These are phyloP conservation scores for Pangasianodon gigas DNA, from an alignment of 2,113 vertebrate species.

Conservation along the genomic window DNA sequence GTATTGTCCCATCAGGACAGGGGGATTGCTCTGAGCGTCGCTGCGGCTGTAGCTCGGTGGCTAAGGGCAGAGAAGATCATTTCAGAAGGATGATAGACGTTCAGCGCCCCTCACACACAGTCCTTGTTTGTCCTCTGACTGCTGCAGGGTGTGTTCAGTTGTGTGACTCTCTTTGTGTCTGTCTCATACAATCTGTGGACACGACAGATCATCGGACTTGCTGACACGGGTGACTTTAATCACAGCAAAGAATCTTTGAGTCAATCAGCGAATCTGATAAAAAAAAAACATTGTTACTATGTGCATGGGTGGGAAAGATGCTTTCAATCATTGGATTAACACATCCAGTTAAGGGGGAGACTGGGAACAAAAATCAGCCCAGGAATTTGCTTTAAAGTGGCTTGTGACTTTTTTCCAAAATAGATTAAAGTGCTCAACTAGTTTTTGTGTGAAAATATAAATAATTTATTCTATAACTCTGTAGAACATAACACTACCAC, in stretches of 20 bases:
- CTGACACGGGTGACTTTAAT: constrained; percentile 38
- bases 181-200: constrained; percentile 95
- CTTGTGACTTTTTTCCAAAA: not conserved
- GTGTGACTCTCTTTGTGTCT: constrained; percentile 74
- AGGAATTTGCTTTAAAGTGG: not conserved
- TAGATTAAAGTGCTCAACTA: not conserved
- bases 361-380: not conserved
- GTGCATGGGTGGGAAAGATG: not conserved
- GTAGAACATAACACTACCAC: not conserved
- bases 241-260: constrained; percentile 3
- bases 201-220: constrained; percentile 78
- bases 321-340: not conserved
- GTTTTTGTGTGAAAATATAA: not conserved
- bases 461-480: not conserved
- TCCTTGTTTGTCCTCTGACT: constrained; percentile 87
- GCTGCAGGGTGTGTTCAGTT: constrained; percentile 76
- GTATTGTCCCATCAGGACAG: constrained; percentile 86
- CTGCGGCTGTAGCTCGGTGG: constrained; percentile 64
- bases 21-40: constrained; percentile 78
- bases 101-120: constrained; percentile 78
- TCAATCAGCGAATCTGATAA: constrained; percentile 23
- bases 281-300: constrained; percentile 16
- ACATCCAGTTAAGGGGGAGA: not conserved
- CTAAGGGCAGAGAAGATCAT: constrained; percentile 83
- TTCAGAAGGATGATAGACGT: constrained; percentile 92